These are phyloP conservation scores for Cheilosia vernalis DNA, from an alignment of 2,888 invertebrate species.

Conservation along the genomic window DNA sequence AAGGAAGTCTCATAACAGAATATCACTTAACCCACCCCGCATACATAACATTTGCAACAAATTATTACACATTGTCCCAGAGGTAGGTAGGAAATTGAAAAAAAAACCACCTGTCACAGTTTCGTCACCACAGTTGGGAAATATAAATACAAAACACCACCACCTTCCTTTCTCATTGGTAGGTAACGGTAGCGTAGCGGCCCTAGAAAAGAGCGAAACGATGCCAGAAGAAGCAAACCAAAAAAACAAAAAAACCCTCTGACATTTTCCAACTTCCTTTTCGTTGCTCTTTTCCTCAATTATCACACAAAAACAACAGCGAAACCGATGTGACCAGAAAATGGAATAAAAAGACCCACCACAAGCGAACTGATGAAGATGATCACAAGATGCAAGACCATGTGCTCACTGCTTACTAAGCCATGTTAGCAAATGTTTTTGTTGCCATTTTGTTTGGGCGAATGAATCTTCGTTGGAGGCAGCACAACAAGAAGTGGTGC, in stretches of 20 bases:
- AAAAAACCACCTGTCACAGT: no score
- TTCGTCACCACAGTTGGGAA: no score
- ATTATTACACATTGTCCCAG: conserved; percentile 18
- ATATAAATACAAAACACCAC: no score
- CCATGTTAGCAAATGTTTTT: conserved; percentile 54
- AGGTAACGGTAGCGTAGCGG: no score
- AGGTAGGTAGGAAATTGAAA: no score
- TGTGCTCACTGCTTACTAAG: conserved; percentile 32
- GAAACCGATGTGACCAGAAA: not conserved
- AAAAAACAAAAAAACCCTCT: no score
- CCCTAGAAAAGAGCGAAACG: no score
- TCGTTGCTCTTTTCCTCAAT: conserved; percentile 11
- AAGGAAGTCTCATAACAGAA: conserved; percentile 25
- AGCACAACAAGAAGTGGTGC: conserved; percentile 38
- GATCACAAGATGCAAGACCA: conserved; percentile 34
- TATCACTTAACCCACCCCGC: conserved; percentile 28
- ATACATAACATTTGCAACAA: conserved; percentile 27
- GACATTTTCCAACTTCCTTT: conserved; percentile 12
- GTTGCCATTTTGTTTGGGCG: conserved; percentile 33
- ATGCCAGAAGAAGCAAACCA: no score
- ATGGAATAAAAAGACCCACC: not conserved
- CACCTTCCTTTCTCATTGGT: no score
- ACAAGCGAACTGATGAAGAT: conserved; percentile 3
- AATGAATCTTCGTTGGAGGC: conserved; percentile 26
- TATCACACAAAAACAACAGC: not conserved